Evolutionary conservation across 2,797 vertebrate species (phyloP).

Genomic region (Thalassophryne amazonica): DNA sequence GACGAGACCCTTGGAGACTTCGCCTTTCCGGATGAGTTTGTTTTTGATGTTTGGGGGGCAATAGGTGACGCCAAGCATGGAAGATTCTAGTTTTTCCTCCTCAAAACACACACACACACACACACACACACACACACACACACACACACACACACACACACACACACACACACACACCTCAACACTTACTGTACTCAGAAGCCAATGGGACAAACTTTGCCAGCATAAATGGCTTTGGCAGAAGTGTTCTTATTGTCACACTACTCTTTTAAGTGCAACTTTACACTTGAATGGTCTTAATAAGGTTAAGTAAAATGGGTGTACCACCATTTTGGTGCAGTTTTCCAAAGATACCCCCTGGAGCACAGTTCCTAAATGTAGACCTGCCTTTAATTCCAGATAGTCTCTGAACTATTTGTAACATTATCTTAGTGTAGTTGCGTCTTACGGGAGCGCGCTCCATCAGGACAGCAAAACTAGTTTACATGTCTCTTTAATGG

Average conservation of each 20-base stretch:
- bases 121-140: not conserved
- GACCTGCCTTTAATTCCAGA: slow-evolving; percentile 33
- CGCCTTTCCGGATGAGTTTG: slow-evolving; percentile 96
- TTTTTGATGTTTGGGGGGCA: slow-evolving; percentile 96
- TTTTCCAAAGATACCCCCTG: slow-evolving; percentile 3
- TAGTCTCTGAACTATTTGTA: slow-evolving; percentile 7
- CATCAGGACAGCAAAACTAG: not conserved
- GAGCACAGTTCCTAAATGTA: not conserved
- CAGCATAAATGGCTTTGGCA: not conserved
- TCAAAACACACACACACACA: not conserved
- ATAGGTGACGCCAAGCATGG: slow-evolving; percentile 90
- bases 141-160: not conserved
- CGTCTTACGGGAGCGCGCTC: not conserved
- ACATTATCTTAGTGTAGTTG: not conserved
- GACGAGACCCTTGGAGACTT: slow-evolving; percentile 94
- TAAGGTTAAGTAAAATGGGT: not conserved
- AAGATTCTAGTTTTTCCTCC: slow-evolving; percentile 68
- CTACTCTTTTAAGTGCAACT: slow-evolving; percentile 4
- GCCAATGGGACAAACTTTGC: slow-evolving; percentile 41
- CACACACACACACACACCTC: not conserved
- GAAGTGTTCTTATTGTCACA: slow-evolving; percentile 1
- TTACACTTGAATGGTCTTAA: not conserved
- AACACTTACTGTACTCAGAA: slow-evolving; percentile 3
- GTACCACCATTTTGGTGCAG: not conserved
- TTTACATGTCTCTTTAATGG: slow-evolving; percentile 37